Evolutionary conservation across 2,888 invertebrate genomes (phyloP), one percentile per base, ranked within the genome.

Genomic region (Tipula vernalis): DNA sequence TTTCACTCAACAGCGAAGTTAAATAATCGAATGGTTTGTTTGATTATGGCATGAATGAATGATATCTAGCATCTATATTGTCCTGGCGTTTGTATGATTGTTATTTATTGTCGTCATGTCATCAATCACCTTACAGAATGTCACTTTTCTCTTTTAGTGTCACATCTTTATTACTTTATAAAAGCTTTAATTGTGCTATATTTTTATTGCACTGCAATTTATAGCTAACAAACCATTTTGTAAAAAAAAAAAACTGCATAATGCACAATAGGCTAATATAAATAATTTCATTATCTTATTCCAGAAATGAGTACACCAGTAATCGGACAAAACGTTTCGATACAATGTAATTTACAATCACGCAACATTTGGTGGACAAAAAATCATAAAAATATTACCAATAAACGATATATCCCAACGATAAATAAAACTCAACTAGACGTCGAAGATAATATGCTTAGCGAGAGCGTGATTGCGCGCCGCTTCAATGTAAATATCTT

Each of bases 311-410:
- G 85, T 41, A 57, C 71, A 51, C 88, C 87, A 87, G 89, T 90
- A 88, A 87, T 92, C 88, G 93, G 93, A 71, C 90, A 90, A 88
- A 93, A 93, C 90, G 90, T 92, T 85, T 92, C 93, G 18, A 89
- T 94, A 44, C 92, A 91, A 88, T 95, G 95, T 89, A 92, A 91
- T 88, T 92, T 93, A 10, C 91, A 92, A 85, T 90, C 90, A 57
- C 92, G 93, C 88, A 90, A 91, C 71, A 92, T 94, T 88, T 93
- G 93, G 92, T 95, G 95, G 95, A 92, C 91, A 83, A 92, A 92
- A 87, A 92, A 93, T 88, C 93, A 92, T 57, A 91, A 91, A 88
- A 94, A 93, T 90, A 91, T 94, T 86, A 93, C 93, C 5, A 44
- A 85, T 28, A 85, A 42, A 18, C 41, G 86, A 44, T 86, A 47